Evolutionary conservation across 2,113 vertebrate species (phyloP).

Genomic region (Theropithecus gelada): DNA sequence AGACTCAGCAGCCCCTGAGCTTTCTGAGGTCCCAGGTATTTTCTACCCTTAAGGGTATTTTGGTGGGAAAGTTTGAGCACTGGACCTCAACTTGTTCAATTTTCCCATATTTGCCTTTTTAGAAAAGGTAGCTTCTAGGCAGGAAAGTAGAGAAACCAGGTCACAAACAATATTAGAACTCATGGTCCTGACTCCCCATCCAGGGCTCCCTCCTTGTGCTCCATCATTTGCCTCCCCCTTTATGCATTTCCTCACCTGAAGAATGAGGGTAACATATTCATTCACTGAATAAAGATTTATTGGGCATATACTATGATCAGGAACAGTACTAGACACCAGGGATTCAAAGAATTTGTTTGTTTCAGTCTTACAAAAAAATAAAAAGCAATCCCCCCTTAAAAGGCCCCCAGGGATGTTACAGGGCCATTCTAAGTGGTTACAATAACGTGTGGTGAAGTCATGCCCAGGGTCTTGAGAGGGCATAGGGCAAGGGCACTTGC

Average conservation of each 20-base stretch:
- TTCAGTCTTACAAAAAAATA: background rate
- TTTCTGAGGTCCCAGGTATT: background rate
- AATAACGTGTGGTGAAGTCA: background rate
- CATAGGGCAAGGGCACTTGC: background rate
- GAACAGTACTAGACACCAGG: background rate
- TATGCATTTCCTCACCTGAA: too few relatives aligned
- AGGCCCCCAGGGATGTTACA: too few relatives aligned
- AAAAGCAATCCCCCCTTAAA: background rate
- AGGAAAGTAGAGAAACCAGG: background rate
- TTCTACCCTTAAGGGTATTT: background rate
- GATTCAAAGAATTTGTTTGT: background rate
- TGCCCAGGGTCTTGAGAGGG: background rate
- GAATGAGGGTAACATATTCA: background rate
- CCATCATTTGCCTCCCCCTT: rapidly evolving
- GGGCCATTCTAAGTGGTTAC: too few relatives aligned
- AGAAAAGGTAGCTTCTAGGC: background rate
- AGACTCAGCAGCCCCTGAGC: background rate
- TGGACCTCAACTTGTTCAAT: rapidly evolving
- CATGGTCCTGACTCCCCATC: background rate
- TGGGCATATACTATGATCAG: background rate
- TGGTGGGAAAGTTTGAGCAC: background rate
- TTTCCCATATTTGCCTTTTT: background rate
- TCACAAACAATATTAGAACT: too few relatives aligned
- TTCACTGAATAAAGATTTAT: background rate
- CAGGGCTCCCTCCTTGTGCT: background rate